Percentiles rank a stretch among this genome's conserved stretches.
Evolutionary conservation across 1,140 invertebrate genomes (phyloP).

Genomic region (Lordiphosa collinella): DNA sequence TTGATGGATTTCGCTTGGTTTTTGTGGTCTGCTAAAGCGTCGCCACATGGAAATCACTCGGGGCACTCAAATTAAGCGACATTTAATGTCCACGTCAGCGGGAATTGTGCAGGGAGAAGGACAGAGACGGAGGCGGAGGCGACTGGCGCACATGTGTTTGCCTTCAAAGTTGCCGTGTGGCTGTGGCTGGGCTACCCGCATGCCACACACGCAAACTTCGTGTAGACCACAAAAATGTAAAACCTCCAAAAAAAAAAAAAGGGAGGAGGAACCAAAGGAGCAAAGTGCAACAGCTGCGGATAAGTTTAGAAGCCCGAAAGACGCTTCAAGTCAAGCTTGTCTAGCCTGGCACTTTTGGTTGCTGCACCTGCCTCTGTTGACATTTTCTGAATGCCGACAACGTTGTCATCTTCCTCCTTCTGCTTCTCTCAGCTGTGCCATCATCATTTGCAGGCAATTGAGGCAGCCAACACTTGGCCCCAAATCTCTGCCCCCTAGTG

Average conservation of each 20-base stretch:
- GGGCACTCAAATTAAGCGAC: slow-evolving; percentile 55
- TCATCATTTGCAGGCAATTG: slow-evolving; percentile 64
- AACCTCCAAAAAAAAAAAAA: slow-evolving; percentile 19
- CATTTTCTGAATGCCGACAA: slow-evolving; percentile 33
- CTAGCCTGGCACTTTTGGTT: slow-evolving; percentile 9
- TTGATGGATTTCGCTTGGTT: too few relatives aligned
- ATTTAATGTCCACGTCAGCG: slow-evolving; percentile 39
- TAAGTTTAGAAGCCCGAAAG: slow-evolving; percentile 17
- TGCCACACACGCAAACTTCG: slow-evolving; percentile 17
- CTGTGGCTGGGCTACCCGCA: slow-evolving; percentile 33
- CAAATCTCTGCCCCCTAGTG: slow-evolving; percentile 28
- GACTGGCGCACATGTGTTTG: slow-evolving; percentile 33
- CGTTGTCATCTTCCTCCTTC: slow-evolving; percentile 16
- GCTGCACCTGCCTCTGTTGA: slow-evolving; percentile 5
- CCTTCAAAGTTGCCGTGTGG: slow-evolving; percentile 47
- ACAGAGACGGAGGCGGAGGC: neutral
- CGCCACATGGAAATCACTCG: too few relatives aligned
- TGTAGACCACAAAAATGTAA: slow-evolving; percentile 37
- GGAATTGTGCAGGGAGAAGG: neutral
- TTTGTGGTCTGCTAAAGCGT: too few relatives aligned
- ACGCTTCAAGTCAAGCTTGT: slow-evolving; percentile 29
- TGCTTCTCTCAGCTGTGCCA: slow-evolving; percentile 23
- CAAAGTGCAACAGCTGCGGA: slow-evolving; percentile 59
- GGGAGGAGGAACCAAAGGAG: neutral
- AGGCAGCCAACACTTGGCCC: slow-evolving; percentile 22